Conservation (phyloP, 2,113 vertebrate species). For the Pelobates fuscus region DNA sequence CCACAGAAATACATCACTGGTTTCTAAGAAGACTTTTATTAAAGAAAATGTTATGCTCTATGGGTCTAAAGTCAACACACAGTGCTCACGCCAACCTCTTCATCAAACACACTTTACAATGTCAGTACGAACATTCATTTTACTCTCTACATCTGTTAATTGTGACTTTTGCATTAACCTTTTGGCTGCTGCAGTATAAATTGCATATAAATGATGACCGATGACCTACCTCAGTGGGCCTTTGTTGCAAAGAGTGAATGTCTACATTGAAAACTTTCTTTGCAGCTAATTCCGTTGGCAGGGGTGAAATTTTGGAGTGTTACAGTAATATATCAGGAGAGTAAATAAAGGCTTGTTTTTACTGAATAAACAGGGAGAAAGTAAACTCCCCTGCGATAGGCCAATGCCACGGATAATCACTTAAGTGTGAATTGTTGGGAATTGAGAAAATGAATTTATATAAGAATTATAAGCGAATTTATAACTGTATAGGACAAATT, state of each 20-base stretch:
- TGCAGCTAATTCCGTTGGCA: neutral
- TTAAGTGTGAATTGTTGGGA: too few relatives aligned
- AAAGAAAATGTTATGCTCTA: neutral
- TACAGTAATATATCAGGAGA: neutral
- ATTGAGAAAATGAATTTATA: too few relatives aligned
- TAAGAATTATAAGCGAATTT: too few relatives aligned
- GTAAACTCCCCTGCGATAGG: too few relatives aligned
- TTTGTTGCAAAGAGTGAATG: neutral
- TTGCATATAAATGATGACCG: slow-evolving; percentile 14
- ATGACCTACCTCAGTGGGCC: neutral
- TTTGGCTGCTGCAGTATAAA: slow-evolving; percentile 13
- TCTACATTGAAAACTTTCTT: neutral
- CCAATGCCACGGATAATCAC: too few relatives aligned
- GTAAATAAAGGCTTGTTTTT: neutral
- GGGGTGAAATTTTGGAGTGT: slow-evolving; percentile 1
- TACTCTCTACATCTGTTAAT: slow-evolving; percentile 27
- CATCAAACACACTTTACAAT: slow-evolving; percentile 27
- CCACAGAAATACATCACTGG: slow-evolving; percentile 42
- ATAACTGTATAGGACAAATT: too few relatives aligned
- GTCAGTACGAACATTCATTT: slow-evolving; percentile 21
- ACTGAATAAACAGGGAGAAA: too few relatives aligned
- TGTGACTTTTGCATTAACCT: slow-evolving; percentile 24
- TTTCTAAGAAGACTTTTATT: slow-evolving; percentile 5
- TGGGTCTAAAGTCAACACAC: slow-evolving; percentile 36
- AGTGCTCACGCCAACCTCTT: slow-evolving; percentile 30